phyloP scores from a whole-genome alignment of 1,140 invertebrate genomes.

The Zaprionus kolodkinae region DNA sequence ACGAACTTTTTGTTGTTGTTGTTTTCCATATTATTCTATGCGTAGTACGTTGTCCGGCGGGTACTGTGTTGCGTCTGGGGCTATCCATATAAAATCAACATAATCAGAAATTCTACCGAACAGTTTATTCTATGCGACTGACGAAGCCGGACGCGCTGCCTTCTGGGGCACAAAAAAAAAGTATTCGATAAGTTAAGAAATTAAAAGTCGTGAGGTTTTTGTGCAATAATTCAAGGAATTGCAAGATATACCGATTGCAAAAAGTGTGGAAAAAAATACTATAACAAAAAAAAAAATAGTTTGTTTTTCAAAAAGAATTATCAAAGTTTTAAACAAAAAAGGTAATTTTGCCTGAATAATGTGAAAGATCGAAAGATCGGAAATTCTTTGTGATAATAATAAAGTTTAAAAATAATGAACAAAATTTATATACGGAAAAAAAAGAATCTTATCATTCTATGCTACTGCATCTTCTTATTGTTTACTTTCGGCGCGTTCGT shows the following conservation, averaged over 20 bases:
- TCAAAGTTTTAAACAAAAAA: not conserved
- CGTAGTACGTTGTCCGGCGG: conserved; percentile 50
- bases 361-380: not conserved
- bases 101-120: conserved; percentile 78
- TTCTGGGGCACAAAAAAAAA: conserved; percentile 24
- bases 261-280: not conserved
- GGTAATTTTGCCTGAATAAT: conserved; percentile 10
- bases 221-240: conserved; percentile 57
- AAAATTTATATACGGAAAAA: conserved; percentile 2
- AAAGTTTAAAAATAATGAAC: not conserved
- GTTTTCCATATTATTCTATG: conserved; percentile 74
- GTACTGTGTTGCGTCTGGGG: conserved; percentile 20
- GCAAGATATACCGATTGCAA: conserved; percentile 64
- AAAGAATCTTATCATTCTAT: not conserved
- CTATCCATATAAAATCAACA: conserved; percentile 80
- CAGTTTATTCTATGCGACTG: conserved; percentile 78
- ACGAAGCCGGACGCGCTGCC: conserved; percentile 63
- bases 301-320: not conserved
- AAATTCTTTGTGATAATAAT: not conserved
- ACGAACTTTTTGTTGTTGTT: conserved; percentile 66
- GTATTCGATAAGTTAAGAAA: not conserved
- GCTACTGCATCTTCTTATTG: conserved; percentile 44
- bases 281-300: not conserved
- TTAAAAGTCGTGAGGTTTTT: conserved; percentile 52
- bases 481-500: conserved; percentile 59